Conservation (phyloP, 2,113 vertebrate genomes). For the Etia nguti region DNA sequence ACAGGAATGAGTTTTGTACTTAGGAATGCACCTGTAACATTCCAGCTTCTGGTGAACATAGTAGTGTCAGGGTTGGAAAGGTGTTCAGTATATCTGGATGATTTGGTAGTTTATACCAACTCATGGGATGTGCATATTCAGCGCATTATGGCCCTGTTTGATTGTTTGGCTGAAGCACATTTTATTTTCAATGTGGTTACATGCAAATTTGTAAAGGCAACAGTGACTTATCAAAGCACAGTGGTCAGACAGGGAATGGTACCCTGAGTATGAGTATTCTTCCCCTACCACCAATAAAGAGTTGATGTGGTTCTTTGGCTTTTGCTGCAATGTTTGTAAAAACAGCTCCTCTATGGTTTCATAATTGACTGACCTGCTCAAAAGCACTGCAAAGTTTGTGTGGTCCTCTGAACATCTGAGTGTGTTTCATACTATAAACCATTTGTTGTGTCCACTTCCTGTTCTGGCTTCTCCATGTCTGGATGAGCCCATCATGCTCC, state of each 20-base stretch:
- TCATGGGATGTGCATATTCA: background rate
- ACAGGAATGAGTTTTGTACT: background rate
- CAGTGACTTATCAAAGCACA: background rate
- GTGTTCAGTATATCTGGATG: background rate
- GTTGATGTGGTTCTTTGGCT: fast-evolving
- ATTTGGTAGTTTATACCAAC: background rate
- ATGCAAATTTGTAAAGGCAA: background rate
- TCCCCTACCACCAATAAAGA: background rate
- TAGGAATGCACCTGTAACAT: background rate
- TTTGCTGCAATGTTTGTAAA: background rate
- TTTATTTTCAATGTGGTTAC: background rate
- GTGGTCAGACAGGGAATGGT: background rate
- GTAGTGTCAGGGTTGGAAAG: background rate
- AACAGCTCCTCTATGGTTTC: background rate
- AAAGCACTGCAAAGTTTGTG: background rate
- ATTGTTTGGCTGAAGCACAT: background rate
- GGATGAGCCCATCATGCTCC: background rate
- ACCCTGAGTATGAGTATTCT: background rate
- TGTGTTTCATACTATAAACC: background rate
- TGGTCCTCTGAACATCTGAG: background rate
- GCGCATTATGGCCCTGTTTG: background rate
- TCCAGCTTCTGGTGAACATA: background rate
- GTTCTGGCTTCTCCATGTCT: background rate
- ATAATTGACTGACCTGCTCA: background rate
- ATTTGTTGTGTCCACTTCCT: background rate